Percentiles rank a stretch among this genome's conserved stretches.
Conservation (phyloP, 2,888 invertebrate genomes). For the Rhorus exstirpatorius region DNA sequence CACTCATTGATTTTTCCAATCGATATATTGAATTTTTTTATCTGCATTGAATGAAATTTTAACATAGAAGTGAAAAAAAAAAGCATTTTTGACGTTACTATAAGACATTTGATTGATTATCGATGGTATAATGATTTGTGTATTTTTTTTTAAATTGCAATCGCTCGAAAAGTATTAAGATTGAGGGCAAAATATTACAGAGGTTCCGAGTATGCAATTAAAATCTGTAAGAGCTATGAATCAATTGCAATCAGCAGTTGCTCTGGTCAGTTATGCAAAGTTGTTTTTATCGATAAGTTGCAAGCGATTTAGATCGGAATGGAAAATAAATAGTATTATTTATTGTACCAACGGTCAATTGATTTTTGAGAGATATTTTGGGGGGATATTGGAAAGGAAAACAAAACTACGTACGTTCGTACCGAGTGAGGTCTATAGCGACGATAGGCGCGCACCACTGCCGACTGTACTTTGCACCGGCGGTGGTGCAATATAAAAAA, state of each 20-base stretch:
- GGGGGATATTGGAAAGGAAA: too few species aligned
- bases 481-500: too few species aligned
- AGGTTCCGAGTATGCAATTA: background rate
- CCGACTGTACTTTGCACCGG: too few species aligned
- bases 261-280: background rate
- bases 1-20: background rate
- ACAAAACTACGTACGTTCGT: too few species aligned
- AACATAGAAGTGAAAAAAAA: background rate
- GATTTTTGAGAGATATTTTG: background rate
- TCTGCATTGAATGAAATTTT: background rate
- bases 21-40: background rate
- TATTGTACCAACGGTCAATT: background rate
- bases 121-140: background rate
- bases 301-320: constrained; percentile 4
- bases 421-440: too few species aligned
- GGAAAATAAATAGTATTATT: background rate
- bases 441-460: too few species aligned
- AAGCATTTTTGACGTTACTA: background rate
- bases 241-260: constrained; percentile 14
- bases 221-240: constrained; percentile 10
- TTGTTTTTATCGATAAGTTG: constrained; percentile 13
- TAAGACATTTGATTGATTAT: background rate
- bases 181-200: background rate
- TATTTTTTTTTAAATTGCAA: too few species aligned
- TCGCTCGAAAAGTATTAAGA: background rate